A percentile compares a stretch with the other conserved stretches of the same genome.
These are phyloP conservation scores for Distichodus sexfasciatus DNA, from an alignment of 2,797 vertebrate genomes.

Conservation along the genomic window DNA sequence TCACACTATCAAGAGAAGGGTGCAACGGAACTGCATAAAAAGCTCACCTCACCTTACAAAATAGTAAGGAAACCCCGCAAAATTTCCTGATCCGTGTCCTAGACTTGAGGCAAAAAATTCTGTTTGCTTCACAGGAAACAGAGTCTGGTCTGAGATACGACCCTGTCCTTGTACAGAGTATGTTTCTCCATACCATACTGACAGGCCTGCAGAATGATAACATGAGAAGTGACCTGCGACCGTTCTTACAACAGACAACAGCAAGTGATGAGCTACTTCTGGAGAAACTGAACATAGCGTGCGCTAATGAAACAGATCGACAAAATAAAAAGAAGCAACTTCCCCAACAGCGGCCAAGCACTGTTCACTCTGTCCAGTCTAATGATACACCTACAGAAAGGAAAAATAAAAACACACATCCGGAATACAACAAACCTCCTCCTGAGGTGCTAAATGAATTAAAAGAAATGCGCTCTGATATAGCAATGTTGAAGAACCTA, in stretches of 20 bases:
- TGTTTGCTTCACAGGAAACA: not conserved
- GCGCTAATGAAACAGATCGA: not conserved
- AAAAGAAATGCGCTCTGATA: not conserved
- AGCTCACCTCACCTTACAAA: constrained; percentile 16
- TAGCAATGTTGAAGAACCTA: constrained; percentile 2
- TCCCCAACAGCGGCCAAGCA: not conserved
- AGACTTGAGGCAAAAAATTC: constrained; percentile 14
- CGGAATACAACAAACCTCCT: not conserved
- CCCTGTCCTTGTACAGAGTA: not conserved
- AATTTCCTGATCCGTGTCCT: constrained; percentile 6
- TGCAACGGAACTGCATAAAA: constrained; percentile 18
- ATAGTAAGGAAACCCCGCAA: constrained; percentile 14
- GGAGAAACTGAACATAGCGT: not conserved
- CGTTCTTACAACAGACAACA: constrained; percentile 6
- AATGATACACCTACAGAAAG: not conserved
- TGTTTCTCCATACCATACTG: constrained; percentile 13
- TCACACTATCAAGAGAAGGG: constrained; percentile 24
- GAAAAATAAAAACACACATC: not conserved
- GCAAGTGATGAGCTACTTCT: too few species aligned
- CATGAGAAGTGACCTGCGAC: constrained; percentile 12
- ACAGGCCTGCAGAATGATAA: constrained; percentile 14
- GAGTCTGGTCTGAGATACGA: constrained; percentile 1
- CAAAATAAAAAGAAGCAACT: not conserved
- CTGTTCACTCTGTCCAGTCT: not conserved
- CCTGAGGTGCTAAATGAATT: not conserved